Evolutionary conservation across 2,888 invertebrate species (phyloP).

Genomic region (Neoitamus cyanurus): DNA sequence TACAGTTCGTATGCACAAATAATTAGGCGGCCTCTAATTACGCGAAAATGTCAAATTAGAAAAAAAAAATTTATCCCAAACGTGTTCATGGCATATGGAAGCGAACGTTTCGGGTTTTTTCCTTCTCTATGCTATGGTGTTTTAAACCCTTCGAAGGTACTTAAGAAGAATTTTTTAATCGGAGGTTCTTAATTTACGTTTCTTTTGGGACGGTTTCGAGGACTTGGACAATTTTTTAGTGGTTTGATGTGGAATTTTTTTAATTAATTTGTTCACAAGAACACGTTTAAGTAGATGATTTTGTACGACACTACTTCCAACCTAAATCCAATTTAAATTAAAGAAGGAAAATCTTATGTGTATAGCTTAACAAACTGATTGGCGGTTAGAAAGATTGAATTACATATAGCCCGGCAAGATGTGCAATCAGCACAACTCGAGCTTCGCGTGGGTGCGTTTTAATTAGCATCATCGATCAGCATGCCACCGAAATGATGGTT

Average conservation of each 20-base stretch:
- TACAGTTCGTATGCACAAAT: constrained; percentile 43
- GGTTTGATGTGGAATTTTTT: background rate
- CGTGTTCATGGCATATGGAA: background rate
- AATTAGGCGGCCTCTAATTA: constrained; percentile 52
- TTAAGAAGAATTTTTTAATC: background rate
- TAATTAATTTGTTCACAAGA: background rate
- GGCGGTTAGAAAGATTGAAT: background rate
- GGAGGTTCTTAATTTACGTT: constrained; percentile 1
- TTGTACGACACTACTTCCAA: background rate
- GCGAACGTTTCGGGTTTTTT: background rate
- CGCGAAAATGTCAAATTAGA: constrained; percentile 43
- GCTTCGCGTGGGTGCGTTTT: too few species aligned
- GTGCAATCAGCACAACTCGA: too few species aligned
- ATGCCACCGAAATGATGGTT: too few species aligned
- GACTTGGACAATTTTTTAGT: background rate
- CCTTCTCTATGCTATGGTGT: background rate
- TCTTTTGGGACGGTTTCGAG: background rate
- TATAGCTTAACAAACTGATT: background rate
- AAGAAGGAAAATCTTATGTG: background rate
- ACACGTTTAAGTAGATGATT: background rate
- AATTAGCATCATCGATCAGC: too few species aligned
- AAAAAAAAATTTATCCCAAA: background rate
- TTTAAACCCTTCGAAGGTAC: background rate
- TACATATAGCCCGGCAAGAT: too few species aligned
- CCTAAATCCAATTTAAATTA: background rate